Evolutionary conservation across 2,113 vertebrate species (phyloP).

Genomic region (human): DNA sequence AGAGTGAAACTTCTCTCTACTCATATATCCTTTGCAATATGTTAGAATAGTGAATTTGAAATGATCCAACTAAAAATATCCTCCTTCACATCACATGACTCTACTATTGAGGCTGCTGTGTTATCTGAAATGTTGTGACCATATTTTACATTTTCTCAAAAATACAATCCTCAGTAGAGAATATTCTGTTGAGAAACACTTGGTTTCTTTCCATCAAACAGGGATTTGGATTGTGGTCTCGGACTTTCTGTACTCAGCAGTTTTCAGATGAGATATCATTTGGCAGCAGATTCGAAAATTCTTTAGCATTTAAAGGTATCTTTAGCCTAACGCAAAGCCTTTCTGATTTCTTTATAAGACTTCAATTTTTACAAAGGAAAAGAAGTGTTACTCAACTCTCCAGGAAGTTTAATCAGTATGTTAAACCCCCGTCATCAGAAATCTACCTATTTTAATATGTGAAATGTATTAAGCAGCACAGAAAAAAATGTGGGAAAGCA

Average conservation of each 20-base stretch:
- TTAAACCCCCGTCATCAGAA: not conserved
- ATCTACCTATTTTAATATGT: not conserved
- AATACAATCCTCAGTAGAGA: not conserved
- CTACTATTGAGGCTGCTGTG: not conserved
- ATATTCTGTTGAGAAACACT: not conserved
- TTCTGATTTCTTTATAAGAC: not conserved
- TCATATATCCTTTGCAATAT: not conserved
- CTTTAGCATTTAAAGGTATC: not conserved
- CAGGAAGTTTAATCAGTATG: not conserved
- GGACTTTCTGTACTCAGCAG: not conserved
- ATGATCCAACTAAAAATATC: not conserved
- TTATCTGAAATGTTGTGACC: not conserved
- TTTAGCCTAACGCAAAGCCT: not conserved
- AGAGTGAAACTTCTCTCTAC: not conserved
- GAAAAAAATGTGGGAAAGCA: not conserved
- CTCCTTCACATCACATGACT: not conserved
- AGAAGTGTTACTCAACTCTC: not conserved
- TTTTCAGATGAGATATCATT: not conserved
- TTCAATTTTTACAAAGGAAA: not conserved
- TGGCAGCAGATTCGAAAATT: not conserved
- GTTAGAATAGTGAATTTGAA: not conserved
- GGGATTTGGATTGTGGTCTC: not conserved
- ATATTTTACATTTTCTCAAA: slow-evolving; percentile 17
- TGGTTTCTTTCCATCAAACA: not conserved
- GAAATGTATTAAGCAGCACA: not conserved